Evolutionary conservation across 2,888 invertebrate species (phyloP), one percentile per base, ranked within the genome.

Genomic region (Leucozona laternaria): DNA sequence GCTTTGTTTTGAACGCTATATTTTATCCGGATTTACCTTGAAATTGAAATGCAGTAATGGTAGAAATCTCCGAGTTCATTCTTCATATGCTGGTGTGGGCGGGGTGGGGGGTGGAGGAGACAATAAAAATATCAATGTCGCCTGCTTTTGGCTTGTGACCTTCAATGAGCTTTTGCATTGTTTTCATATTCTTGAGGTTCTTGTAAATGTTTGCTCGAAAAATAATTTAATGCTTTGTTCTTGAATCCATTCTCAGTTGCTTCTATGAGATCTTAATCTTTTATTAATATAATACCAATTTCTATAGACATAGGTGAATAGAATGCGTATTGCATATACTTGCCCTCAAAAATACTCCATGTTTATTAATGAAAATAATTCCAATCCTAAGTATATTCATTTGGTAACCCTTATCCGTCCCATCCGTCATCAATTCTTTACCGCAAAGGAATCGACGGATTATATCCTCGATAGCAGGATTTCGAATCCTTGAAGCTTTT

Each of bases 1-100:
- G 79, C 34, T 83, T 83, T 83, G 79, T 75, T 83, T 83, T 79
- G 11, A 70, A 79, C 70, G 34, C 60, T 73, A 70, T 79, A 50
- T 79, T 75, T 83, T 57, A 83, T 83, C 48, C 57, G 43, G 50
- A 75, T 60, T 64, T 40, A 48, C 79, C 60, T 53, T 53, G 53
- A 53, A 50, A 50, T 28, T 64, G 48, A 48, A 55, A 48, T 66
- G 50, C 77, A 53, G 28, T 70, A 15, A 34, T 57, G 50, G 17
- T 17, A 11, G 28, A 17, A 57, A 34, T 31, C 4, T 17, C 10
- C 6, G 5, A 57, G 31, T 15, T 60, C 40, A 22, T 60, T 22
- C 37, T 22, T 37, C 3, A 8, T n/a, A n/a, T 37, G 15, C 13
- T 25, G 40, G 77, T 5, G 20, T 37, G 13, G 15, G 4, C 20